Percentiles rank a stretch among this genome's conserved stretches.
Evolutionary conservation across 2,797 vertebrate species (phyloP).

Genomic region (Phalloptychus januarius): DNA sequence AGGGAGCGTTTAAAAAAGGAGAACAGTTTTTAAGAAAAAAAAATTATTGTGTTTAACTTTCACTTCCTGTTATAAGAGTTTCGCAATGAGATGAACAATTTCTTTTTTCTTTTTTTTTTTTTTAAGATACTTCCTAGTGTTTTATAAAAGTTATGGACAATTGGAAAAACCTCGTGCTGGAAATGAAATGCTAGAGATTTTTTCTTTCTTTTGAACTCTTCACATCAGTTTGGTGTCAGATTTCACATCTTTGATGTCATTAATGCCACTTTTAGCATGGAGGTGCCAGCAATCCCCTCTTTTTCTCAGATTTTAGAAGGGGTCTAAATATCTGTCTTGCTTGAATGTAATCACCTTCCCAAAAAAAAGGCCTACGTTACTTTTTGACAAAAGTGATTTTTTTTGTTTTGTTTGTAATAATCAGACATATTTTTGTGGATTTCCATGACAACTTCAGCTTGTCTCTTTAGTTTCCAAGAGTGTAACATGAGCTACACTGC

Average conservation of each 20-base stretch:
- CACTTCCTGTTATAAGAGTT: conserved; percentile 40
- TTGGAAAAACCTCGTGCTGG: neutral
- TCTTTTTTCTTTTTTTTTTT: neutral
- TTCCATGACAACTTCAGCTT: neutral
- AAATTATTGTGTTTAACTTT: conserved; percentile 17
- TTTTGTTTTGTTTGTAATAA: neutral
- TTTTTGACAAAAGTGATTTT: neutral
- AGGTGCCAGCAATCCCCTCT: neutral
- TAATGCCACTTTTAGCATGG: neutral
- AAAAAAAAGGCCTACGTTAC: too few species aligned
- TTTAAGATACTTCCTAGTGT: neutral
- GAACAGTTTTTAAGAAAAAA: conserved; percentile 3
- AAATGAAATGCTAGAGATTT: neutral
- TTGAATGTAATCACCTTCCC: neutral
- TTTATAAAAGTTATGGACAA: neutral
- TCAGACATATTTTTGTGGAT: neutral
- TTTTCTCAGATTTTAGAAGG: neutral
- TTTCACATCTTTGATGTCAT: neutral
- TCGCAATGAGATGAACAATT: conserved; percentile 21
- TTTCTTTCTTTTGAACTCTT: neutral
- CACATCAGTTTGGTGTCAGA: neutral
- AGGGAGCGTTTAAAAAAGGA: neutral
- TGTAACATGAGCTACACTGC: too few species aligned
- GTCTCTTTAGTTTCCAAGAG: too few species aligned
- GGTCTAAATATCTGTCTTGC: neutral